phyloP scores from a whole-genome alignment of 2,888 invertebrate species.

The Serrognathus titanus region DNA sequence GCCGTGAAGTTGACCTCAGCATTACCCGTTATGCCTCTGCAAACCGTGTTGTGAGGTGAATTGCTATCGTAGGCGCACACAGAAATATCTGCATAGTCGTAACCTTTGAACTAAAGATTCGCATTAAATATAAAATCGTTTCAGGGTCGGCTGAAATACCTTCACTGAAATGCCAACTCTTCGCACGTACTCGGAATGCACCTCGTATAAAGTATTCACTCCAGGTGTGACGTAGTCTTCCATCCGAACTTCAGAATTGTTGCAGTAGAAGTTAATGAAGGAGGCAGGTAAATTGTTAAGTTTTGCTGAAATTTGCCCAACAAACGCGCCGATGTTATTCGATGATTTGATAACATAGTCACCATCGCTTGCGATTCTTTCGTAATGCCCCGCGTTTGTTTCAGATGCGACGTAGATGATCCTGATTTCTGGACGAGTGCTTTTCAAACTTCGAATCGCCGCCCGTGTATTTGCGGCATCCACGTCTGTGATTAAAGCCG shows the following conservation, averaged over 20 bases:
- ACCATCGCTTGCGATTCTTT: conserved; percentile 52
- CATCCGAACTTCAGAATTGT: conserved; percentile 44
- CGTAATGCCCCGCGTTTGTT: conserved; percentile 43
- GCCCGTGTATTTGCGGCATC: conserved; percentile 49
- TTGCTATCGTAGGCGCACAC: conserved; percentile 36
- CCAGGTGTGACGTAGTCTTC: conserved; percentile 61
- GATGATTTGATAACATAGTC: conserved; percentile 49
- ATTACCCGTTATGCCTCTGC: conserved; percentile 51
- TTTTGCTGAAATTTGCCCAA: conserved; percentile 33
- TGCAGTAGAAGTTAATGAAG: conserved; percentile 41
- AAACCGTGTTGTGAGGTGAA: conserved; percentile 43
- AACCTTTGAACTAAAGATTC: conserved; percentile 41
- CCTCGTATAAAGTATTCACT: conserved; percentile 42
- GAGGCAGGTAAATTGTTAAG: conserved; percentile 39
- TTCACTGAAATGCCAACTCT: conserved; percentile 32
- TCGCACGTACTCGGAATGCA: conserved; percentile 42
- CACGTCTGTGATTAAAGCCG: conserved; percentile 48
- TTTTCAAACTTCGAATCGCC: conserved; percentile 50
- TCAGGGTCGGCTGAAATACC: conserved; percentile 23
- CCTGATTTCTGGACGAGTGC: conserved; percentile 53
- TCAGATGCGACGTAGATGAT: conserved; percentile 54
- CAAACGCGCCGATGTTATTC: conserved; percentile 30
- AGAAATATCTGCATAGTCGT: conserved; percentile 41
- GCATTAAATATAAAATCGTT: neutral
- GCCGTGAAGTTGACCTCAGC: conserved; percentile 51